Conservation (phyloP, 2,888 invertebrate genomes). For the Camptogramma bilineatum region DNA sequence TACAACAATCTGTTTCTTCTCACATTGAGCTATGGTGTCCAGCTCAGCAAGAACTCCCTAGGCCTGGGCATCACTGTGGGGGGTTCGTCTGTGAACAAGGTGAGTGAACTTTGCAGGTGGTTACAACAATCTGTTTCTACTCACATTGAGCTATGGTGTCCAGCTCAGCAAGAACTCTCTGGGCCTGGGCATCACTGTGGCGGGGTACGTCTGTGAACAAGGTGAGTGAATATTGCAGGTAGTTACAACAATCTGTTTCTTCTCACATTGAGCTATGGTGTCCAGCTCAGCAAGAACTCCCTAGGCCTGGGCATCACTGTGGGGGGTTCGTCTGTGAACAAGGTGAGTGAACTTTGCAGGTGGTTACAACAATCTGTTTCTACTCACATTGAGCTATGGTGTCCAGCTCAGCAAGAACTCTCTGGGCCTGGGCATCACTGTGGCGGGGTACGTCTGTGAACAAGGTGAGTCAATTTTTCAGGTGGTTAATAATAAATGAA, state of each 20-base stretch:
- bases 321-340: conserved; percentile 96
- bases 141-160: conserved; percentile 93
- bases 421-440: conserved; percentile 94
- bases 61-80: conserved; percentile 94
- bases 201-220: conserved; percentile 96
- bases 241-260: too few species aligned
- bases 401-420: conserved; percentile 92
- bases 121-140: too few species aligned
- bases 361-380: too few species aligned
- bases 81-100: conserved; percentile 97
- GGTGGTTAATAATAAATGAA: too few species aligned
- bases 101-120: too few species aligned
- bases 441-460: conserved; percentile 96
- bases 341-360: too few species aligned
- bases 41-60: conserved; percentile 91
- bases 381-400: conserved; percentile 92
- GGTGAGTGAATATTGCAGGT: conserved; percentile 73
- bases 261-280: conserved; percentile 93
- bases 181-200: conserved; percentile 94
- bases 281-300: conserved; percentile 91
- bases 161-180: conserved; percentile 92
- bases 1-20: too few species aligned
- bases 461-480: conserved; percentile 84
- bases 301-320: conserved; percentile 95
- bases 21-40: conserved; percentile 93